phyloP scores from a whole-genome alignment of 1,140 invertebrate genomes.

The Dreissena rostriformis region DNA sequence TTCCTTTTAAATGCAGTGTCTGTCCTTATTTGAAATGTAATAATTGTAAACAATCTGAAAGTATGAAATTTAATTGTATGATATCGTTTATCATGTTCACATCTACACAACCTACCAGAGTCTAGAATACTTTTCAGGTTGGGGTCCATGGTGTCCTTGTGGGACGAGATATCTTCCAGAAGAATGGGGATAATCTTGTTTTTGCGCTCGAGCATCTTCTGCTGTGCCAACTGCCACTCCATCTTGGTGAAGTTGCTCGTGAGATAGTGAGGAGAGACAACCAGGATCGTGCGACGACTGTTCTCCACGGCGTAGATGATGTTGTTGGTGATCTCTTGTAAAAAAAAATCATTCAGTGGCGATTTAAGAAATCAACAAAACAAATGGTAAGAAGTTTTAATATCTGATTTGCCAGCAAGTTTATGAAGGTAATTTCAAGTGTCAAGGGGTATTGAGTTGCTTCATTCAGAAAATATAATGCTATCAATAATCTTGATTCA shows the following conservation, averaged over 20 bases:
- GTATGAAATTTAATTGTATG: too few relatives aligned
- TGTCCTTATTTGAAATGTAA: too few relatives aligned
- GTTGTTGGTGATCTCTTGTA: conserved; percentile 68
- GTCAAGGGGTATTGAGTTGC: too few relatives aligned
- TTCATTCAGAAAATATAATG: neutral
- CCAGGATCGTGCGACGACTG: conserved; percentile 69
- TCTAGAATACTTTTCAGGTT: conserved; percentile 67
- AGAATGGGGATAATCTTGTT: conserved; percentile 74
- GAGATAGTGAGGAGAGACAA: conserved; percentile 67
- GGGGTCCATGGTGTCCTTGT: conserved; percentile 61
- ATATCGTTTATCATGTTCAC: too few relatives aligned
- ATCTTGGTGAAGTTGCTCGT: conserved; percentile 71
- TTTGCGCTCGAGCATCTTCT: conserved; percentile 69
- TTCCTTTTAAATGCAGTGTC: too few relatives aligned
- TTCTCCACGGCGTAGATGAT: conserved; percentile 71
- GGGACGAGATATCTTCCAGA: conserved; percentile 64
- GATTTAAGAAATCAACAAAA: too few relatives aligned
- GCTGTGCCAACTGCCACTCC: conserved; percentile 73
- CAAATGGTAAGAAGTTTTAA: too few relatives aligned
- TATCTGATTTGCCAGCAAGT: neutral
- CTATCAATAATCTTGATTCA: too few relatives aligned
- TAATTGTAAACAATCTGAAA: too few relatives aligned
- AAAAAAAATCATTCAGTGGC: too few relatives aligned
- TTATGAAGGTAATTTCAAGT: neutral
- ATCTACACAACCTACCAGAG: conserved; percentile 32